Conservation (phyloP, 2,113 vertebrate species). For the Phaetusa simplex region DNA sequence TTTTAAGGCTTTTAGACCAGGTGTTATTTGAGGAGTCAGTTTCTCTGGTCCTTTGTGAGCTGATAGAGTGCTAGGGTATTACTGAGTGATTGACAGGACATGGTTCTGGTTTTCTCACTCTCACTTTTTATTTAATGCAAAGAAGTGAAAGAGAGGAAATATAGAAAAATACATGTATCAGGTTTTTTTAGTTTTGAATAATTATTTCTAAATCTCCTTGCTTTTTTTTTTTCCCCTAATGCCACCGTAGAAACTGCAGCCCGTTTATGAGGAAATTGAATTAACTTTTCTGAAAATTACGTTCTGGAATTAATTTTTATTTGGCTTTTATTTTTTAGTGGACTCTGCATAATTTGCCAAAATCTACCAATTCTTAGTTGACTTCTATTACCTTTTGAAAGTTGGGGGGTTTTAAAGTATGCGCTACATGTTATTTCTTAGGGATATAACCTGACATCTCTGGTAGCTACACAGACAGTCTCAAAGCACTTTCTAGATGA, state of each 20-base stretch:
- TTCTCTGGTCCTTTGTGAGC: constrained; percentile 13
- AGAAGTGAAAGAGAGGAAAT: not conserved
- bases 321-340: not conserved
- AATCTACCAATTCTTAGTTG: not conserved
- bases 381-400: not conserved
- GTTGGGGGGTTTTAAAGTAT: rapidly evolving
- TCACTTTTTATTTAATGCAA: not conserved
- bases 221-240: not conserved
- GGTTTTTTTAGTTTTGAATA: not conserved
- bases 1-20: constrained; percentile 17
- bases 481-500: not conserved
- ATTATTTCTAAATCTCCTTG: no score
- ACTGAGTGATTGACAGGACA: not conserved
- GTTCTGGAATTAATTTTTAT: not conserved
- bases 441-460: not conserved
- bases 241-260: not conserved
- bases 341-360: not conserved
- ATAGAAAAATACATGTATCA: not conserved
- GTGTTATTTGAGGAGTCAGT: not conserved
- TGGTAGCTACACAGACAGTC: not conserved
- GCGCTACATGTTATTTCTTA: not conserved
- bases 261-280: not conserved
- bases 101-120: not conserved
- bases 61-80: not conserved
- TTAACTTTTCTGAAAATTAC: not conserved